Evolutionary conservation across 2,797 vertebrate species (phyloP), one percentile per base, ranked within the genome.

Genomic region (Cossypha heuglini): DNA sequence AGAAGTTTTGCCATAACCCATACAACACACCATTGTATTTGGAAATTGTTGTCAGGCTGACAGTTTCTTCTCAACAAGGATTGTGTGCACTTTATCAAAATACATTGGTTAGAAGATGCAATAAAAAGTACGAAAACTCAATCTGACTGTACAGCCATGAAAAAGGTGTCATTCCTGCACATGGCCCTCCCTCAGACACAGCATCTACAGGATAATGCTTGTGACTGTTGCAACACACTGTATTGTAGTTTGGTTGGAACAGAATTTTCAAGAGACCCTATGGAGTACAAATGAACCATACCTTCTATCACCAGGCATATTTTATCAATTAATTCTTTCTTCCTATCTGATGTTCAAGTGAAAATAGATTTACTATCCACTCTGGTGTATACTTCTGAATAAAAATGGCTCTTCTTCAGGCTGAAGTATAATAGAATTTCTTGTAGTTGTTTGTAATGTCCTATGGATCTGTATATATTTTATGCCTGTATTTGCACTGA

Each of bases 1-100:
- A 68, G 37, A 64, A n/a, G 25, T 51, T 71, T 48, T 54, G 10
- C 45, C 17, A 7, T 59, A 64, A 72, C 33, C 16, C 25, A 24
- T 51, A n/a, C 10, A 71, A 38, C 8, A n/a, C 0, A 0, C 22
- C 8, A 6, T 7, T 45, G 20, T 42, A 57, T 71, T 84, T 71
- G 29, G 49, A 78, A 92, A 61, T 59, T 11, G 9, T 42, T 79
- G 84, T 46, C 24, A 78, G 29, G 40, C 13, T 57, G 67, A 20
- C 5, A 2, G 15, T 73, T 81, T 69, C n/a, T 73, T 35, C 85
- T 86, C 29, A 59, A 5, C 7, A 62, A 79, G 16, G 22, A 38
- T 16, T 33, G 26, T 17, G 22, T 7, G 15, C 46, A 16, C 10
- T 72, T 73, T 8, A 28, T 52, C n/a, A 62, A 80, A 85, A 63